These are phyloP conservation scores for Lutjanus campechanus DNA, from an alignment of 2,797 vertebrate genomes.

Conservation along the genomic window DNA sequence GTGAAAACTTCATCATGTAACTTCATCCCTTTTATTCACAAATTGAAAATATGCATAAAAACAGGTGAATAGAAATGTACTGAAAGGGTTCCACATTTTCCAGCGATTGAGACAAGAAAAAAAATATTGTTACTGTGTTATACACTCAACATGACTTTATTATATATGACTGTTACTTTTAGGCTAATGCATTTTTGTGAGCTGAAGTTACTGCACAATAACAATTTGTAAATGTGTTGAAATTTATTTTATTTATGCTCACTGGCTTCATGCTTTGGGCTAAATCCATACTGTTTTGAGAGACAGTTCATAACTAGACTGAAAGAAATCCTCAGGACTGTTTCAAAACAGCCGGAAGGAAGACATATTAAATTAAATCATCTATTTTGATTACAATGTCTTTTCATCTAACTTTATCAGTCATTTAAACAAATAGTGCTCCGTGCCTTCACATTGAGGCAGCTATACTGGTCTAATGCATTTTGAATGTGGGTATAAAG, in stretches of 20 bases:
- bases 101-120: neutral
- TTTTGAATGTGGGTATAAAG: slow-evolving; percentile 45
- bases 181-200: neutral
- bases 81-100: slow-evolving; percentile 4
- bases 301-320: slow-evolving; percentile 40
- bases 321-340: slow-evolving; percentile 16
- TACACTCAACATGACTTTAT: neutral
- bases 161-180: slow-evolving; percentile 12
- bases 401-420: slow-evolving; percentile 60
- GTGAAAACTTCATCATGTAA: no score
- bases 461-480: slow-evolving; percentile 42
- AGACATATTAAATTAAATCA: slow-evolving; percentile 46
- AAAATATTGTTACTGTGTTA: slow-evolving; percentile 3
- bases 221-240: slow-evolving; percentile 31
- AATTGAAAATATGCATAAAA: neutral
- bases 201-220: slow-evolving; percentile 23
- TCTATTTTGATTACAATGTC: slow-evolving; percentile 55
- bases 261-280: slow-evolving; percentile 34
- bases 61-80: neutral
- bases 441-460: slow-evolving; percentile 44
- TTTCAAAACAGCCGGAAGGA: slow-evolving; percentile 63
- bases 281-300: slow-evolving; percentile 33
- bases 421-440: slow-evolving; percentile 53
- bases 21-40: no score
- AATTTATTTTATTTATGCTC: slow-evolving; percentile 33